phyloP scores from a whole-genome alignment of 1,140 invertebrate genomes.

The Tetragnatha versicolor region DNA sequence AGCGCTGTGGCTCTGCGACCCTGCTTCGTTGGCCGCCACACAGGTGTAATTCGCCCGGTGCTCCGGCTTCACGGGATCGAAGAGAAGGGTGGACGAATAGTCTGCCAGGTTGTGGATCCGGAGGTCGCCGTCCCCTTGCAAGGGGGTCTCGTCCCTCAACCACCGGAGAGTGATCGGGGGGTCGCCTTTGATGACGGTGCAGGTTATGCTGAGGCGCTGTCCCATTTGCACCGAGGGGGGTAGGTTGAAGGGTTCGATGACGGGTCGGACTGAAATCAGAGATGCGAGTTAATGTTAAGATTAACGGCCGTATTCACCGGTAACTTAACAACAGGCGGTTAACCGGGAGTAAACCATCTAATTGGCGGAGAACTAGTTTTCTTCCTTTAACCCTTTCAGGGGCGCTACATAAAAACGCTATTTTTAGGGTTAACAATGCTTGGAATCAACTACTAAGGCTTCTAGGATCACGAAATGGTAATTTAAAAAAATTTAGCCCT shows the following conservation, averaged over 20 bases:
- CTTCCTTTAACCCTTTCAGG: too few relatives aligned
- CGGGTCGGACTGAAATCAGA: slow-evolving; percentile 55
- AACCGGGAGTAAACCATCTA: too few relatives aligned
- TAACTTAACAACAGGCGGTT: too few relatives aligned
- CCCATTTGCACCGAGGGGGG: slow-evolving; percentile 80
- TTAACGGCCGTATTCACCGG: too few relatives aligned
- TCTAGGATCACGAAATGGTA: too few relatives aligned
- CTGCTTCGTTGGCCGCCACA: slow-evolving; percentile 72
- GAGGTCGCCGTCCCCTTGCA: slow-evolving; percentile 60
- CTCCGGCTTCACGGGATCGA: slow-evolving; percentile 57
- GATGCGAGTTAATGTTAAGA: too few relatives aligned
- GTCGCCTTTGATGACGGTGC: slow-evolving; percentile 82
- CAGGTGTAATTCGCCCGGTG: slow-evolving; percentile 81
- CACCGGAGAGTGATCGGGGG: slow-evolving; percentile 78
- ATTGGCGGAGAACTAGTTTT: too few relatives aligned
- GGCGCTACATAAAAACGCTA: too few relatives aligned
- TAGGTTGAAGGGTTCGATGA: slow-evolving; percentile 64
- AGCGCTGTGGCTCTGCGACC: slow-evolving; percentile 70
- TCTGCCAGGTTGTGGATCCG: slow-evolving; percentile 55
- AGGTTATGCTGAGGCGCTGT: slow-evolving; percentile 83
- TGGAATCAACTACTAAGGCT: too few relatives aligned
- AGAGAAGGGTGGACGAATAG: slow-evolving; percentile 59
- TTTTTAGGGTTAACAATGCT: too few relatives aligned
- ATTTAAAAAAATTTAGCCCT: too few relatives aligned
- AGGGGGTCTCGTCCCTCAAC: slow-evolving; percentile 76